Base-by-base conservation (phyloP, 2,888 invertebrate genomes). In the Oconnorella tubifera region DNA sequence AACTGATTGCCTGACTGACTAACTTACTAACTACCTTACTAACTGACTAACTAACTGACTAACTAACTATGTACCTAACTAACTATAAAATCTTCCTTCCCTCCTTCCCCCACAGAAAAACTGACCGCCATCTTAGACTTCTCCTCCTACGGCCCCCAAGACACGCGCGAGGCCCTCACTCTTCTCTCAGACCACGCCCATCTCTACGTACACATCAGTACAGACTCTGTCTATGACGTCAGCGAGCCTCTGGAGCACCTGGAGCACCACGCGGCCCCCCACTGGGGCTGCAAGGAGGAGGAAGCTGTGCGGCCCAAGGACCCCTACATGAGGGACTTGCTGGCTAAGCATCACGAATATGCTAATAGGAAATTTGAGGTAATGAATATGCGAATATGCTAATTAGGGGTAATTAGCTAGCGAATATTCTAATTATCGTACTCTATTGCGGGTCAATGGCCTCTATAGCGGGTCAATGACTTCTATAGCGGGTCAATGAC, bases 161-260 rank as follows among this genome's bases (percentile, higher is more conserved):
- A 77, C n/a, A 72, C 83, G n/a, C 69, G 72, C 6, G 77, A 82
- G 33, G 75, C 77, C 2, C 64, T 81, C 33, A 72, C 75, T n/a
- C 61, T 79, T 29, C 65, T 83, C 1, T 67, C 75, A 23, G 76
- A 75, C 23, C 78, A 78, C 32, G 74, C 77, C 19, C 74, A 75
- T 33, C 65, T 80, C 4, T 84, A 84, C 64, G 75, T 84, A 10
- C 81, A 80, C 70, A 82, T 84, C 57, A 83, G 83, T 68, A 80
- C 82, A 0, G 84, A 84, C 72, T 83, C 83, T 2, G 80, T 84
- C 1, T 84, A 84, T 69, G 84, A 84, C 70, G 83, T 84, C n/a
- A 80, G 80, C 60, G 68, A 73, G 10, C 76, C 77, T 23, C 50
- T 60, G 59, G 71, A 70, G 1, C 76, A 76, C 62, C 65, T 29